phyloP scores from a whole-genome alignment of 2,888 invertebrate species.

The Graphium colonna region DNA sequence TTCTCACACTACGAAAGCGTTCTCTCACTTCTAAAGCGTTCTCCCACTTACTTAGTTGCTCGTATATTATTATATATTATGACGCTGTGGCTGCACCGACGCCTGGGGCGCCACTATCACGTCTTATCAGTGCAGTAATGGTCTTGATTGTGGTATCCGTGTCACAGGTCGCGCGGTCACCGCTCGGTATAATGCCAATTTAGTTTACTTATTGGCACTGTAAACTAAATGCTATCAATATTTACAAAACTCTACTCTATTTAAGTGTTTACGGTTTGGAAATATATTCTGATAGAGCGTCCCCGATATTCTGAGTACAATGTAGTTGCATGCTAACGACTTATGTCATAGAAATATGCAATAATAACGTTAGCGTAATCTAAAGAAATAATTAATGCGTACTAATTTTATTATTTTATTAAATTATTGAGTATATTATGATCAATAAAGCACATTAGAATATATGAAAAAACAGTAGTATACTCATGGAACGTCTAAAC shows the following conservation, averaged over 20 bases:
- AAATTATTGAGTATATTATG: not conserved
- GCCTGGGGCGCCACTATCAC: slow-evolving; percentile 11
- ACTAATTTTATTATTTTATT: not conserved
- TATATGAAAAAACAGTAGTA: too few species aligned
- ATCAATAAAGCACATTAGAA: too few species aligned
- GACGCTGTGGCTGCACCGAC: slow-evolving; percentile 12
- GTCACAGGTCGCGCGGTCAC: slow-evolving; percentile 11
- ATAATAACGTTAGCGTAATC: too few species aligned
- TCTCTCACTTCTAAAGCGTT: too few species aligned
- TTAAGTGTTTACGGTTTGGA: not conserved
- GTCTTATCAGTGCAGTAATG: slow-evolving; percentile 13
- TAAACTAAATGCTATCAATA: not conserved
- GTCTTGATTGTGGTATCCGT: slow-evolving; percentile 10
- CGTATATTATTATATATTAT: too few species aligned
- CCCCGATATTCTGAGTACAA: too few species aligned
- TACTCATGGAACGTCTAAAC: too few species aligned
- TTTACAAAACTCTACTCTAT: not conserved
- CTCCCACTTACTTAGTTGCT: too few species aligned
- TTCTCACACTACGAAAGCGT: too few species aligned
- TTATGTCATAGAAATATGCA: too few species aligned
- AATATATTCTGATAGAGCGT: not conserved
- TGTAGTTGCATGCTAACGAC: too few species aligned
- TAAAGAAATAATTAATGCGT: not conserved
- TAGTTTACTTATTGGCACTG: not conserved
- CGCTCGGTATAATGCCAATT: not conserved